Evolutionary conservation across 2,113 vertebrate species (phyloP), one percentile per base, ranked within the genome.

Genomic region (Platysteira castanea): DNA sequence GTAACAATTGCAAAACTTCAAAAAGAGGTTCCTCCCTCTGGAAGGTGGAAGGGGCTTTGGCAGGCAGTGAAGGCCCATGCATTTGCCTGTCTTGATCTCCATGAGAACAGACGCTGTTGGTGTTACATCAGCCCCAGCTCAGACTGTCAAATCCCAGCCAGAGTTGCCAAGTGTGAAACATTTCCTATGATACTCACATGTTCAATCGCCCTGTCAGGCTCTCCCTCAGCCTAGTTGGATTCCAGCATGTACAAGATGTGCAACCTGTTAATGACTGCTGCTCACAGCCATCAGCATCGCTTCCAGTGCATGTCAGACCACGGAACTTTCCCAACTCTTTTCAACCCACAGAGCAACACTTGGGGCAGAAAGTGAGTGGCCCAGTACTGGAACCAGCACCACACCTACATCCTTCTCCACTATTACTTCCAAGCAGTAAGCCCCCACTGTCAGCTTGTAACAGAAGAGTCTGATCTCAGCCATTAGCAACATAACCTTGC

Each of bases 61-160:
- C 3, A 76, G 39, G 30, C 47, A 84, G 76, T 33, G 24, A 22
- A 69, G 59, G 13, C 54, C 33, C 54, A 24, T 0, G 1, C 30
- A 28, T 69, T 90, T 75, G 35, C 52, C 46, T 74, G 15, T 53
- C 56, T 59, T 63, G 35, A 65, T 90, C 14, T 80, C 75, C 46
- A 13, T 9, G 9, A 91, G 77, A 81, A 88, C 28, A 80, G 63
- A 52, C 4, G 28, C 70, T 57, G 16, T 53, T 80, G 0, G 0
- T 23, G 70, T 88, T 88, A 73, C 53, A 57, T 79, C 85, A 94
- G 76, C 60, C 42, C 81, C 69, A 81, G 90, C 44, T 84, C 65
- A 91, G 33, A 42, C 39, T 35, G 39, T 89, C 69, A 78, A 93
- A 59, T 15, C 26, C 70, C 50, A 47, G 47, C 7, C 73, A 54